Evolutionary conservation across 2,888 invertebrate species (phyloP), one percentile per base, ranked within the genome.

Genomic region (Clivina fossor): DNA sequence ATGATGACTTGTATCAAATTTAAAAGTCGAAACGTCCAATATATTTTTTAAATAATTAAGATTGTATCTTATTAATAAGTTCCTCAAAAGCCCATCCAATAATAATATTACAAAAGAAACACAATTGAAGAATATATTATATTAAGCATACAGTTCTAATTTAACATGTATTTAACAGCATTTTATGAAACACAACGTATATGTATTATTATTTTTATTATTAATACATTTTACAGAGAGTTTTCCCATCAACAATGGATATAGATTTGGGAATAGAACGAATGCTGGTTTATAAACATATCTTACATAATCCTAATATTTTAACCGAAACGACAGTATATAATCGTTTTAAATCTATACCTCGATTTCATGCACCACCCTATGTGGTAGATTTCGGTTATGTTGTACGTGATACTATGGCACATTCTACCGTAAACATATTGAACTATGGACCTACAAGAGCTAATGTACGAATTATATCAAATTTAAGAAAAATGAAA

Each of bases 181-280:
- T 32, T 15, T 32, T 32, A 32, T 13, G 15, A 32, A 13, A 32
- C 4, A 32, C 32, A 33, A 38, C 38, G 19, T 28, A 28, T 28
- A 43, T 24, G 26, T 7, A 24, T 24, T 24, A 9, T 24, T 7
- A 24, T 7, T 24, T 24, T 7, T 24, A 9, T 24, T 24, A 7
- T 24, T 24, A 32, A 26, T 43, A 20, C 8, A 51, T 13, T 51
- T 2, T 71, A 57, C 51, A 79, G 75, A 78, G 80, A 56, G 68
- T 63, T 2, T 75, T 72, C 63, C 83, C 83, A 4, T 75, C 77
- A 4, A 60, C 63, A n/a, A 75, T 78, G 69, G 84, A 84, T 60
- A 81, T 84, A 49, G 80, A 82, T 51, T 72, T 84, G 67, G 79
- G 82, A 1, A 76, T 81, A 59, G 84, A 85, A 68, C 75, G 81